Evolutionary conservation across 2,888 invertebrate species (phyloP).

Genomic region (Boloria selene): DNA sequence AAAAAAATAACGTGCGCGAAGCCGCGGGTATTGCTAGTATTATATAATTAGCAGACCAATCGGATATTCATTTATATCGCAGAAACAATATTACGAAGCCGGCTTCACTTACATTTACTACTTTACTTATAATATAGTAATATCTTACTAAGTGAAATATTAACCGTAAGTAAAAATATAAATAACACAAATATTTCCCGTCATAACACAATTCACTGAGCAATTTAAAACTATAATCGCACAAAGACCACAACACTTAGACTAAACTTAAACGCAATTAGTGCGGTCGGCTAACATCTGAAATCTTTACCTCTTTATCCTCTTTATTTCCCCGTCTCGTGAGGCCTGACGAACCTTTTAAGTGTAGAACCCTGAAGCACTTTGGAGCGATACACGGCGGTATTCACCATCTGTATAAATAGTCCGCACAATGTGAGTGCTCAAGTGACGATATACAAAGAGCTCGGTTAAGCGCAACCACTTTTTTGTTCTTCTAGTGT

Average conservation of each 20-base stretch:
- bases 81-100: too few relatives aligned
- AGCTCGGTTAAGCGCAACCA: constrained; percentile 14
- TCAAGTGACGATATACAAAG: constrained; percentile 24
- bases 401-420: constrained; percentile 19
- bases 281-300: background rate
- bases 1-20: too few relatives aligned
- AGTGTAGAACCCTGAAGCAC: constrained; percentile 12
- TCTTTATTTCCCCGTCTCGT: constrained; percentile 5
- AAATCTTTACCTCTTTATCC: constrained; percentile 5
- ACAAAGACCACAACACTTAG: constrained; percentile 7
- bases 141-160: too few relatives aligned
- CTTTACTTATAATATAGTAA: too few relatives aligned
- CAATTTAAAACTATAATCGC: background rate
- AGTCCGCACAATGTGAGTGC: constrained; percentile 16
- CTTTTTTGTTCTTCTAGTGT: constrained; percentile 19
- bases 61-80: too few relatives aligned
- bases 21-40: too few relatives aligned
- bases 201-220: background rate
- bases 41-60: too few relatives aligned
- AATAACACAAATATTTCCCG: too few relatives aligned
- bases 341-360: constrained; percentile 12
- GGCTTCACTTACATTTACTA: too few relatives aligned
- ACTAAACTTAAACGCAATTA: constrained; percentile 17
- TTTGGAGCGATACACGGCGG: constrained; percentile 23
- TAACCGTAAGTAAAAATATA: too few relatives aligned